Base-by-base conservation (phyloP, 1,140 invertebrate species). In the Drosophila kepulauana region DNA sequence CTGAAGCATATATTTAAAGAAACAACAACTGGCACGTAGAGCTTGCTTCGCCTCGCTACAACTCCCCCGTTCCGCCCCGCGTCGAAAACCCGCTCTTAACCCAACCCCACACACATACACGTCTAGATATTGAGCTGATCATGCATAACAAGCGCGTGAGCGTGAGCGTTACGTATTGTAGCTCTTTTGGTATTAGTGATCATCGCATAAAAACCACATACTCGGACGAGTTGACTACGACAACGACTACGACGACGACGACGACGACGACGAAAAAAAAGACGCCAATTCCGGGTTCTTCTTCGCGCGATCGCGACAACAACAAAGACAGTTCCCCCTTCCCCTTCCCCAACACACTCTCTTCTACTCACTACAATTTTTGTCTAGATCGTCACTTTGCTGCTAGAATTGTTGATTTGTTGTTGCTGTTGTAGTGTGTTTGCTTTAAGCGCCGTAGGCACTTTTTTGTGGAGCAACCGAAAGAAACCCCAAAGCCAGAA, bases 81-180 rank as follows among this genome's bases (percentile, higher is more conserved):
- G 20, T 15, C 25, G 16, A 41, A 74, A 61, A 48, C 43, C 16
- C 72, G 72, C 46, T 72, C 52, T 20, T 30, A 38, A 56, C 63
- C 63, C 49, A 54, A 41, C 63, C 58, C 58, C 15, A 54, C 35
- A 54, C 15, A 41, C 6, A 41, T 5, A 73, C 8, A 49, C 13
- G 10, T 51, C 64, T 68, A 65, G 65, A 74, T 59, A 49, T 68
- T 78, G 68, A 72, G 85, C 85, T 89, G 85, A 89, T 82, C 86
- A 75, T 81, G 85, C 85, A 88, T 90, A 90, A 88, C 85, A 90
- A 89, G 81, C 85, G 85, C 85, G 85, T 88, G 85, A 89, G 85
- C 85, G 85, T 88, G 85, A 89, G 85, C 81, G 81, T 89, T 79
- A 79, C 15, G 33, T 41, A 57, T 41, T 57, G 41, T 0, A 13